Base-by-base conservation (phyloP, 1,140 invertebrate species). In the Polyergus mexicanus region DNA sequence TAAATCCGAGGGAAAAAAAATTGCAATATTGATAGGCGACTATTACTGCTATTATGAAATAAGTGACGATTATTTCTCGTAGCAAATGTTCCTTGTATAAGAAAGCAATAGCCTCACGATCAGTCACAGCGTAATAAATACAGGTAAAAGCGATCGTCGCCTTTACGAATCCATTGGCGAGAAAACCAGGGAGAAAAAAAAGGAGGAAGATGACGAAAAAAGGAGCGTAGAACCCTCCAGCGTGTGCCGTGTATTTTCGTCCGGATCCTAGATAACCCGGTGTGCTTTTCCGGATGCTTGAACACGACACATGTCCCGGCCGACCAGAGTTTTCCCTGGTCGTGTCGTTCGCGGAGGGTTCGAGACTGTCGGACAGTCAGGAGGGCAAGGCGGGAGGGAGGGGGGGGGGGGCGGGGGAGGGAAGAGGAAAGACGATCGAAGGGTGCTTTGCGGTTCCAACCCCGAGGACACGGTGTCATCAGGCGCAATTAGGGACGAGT, bases 231-330 rank as follows among this genome's bases (percentile, higher is more conserved):
- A 62, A 87, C 88, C 74, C 85, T 76, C 62, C 80, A 63, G 76
- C 71, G 80, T 89, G 85, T 58, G 69, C 62, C 72, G 84, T 88
- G 89, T 91, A 90, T 91, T 91, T 91, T 90, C 80, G 86, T 90
- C 80, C 89, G 89, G 89, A 91, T 91, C 86, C 89, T 90, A 91
- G 89, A 91, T 90, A 91, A 88, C 89, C 66, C 88, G 72, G 91
- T 92, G 92, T 93, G 92, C 92, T 94, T 94, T 94, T 94, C 93
- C 94, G 93, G 94, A 91, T 94, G 93, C 94, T 94, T 94, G 93
- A 91, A 85, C 93, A 94, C 92, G 92, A 94, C 93, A 94, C 93
- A 94, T 93, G 92, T 90, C 89, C 91, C 85, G 72, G 85, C 88
- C 90, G 91, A 63, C 77, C 86, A 89, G 89, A 88, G 90, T 89